phyloP scores from a whole-genome alignment of 1,140 invertebrate species.

The Drosophila lini region DNA sequence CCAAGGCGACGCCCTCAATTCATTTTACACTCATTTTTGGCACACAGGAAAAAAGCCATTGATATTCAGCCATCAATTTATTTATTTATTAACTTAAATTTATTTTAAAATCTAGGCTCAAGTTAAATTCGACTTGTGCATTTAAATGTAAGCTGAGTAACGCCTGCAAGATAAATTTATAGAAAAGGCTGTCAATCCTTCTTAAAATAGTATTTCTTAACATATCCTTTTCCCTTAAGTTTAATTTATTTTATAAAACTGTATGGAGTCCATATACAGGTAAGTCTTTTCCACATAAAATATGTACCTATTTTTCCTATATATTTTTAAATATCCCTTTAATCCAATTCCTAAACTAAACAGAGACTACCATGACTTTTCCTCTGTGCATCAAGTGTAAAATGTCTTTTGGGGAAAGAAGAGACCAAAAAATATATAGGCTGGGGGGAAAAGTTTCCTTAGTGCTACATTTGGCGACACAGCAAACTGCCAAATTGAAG shows the following conservation, averaged over 20 bases:
- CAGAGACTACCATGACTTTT: slow-evolving; percentile 4
- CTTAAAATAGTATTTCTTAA: background rate
- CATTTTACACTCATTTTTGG: slow-evolving; percentile 37
- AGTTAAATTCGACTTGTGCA: background rate
- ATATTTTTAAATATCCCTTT: background rate
- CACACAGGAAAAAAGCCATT: slow-evolving; percentile 10
- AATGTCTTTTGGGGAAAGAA: slow-evolving; percentile 9
- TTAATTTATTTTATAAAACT: background rate
- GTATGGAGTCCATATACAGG: too few relatives aligned
- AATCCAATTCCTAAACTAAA: too few relatives aligned
- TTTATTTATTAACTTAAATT: background rate
- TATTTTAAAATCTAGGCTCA: background rate
- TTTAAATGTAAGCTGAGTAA: background rate
- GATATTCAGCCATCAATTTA: background rate
- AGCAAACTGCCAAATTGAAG: slow-evolving; percentile 61
- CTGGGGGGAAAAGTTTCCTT: slow-evolving; percentile 57
- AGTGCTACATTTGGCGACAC: slow-evolving; percentile 72
- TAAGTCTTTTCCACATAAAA: background rate
- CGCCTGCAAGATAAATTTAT: background rate
- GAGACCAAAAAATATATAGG: slow-evolving; percentile 42
- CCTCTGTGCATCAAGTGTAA: slow-evolving; percentile 9
- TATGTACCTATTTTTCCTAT: background rate
- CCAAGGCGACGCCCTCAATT: slow-evolving; percentile 47
- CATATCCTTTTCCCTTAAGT: too few relatives aligned
- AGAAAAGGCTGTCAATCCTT: background rate